Base-by-base conservation (phyloP, 1,140 invertebrate genomes). In the Galleria mellonella region DNA sequence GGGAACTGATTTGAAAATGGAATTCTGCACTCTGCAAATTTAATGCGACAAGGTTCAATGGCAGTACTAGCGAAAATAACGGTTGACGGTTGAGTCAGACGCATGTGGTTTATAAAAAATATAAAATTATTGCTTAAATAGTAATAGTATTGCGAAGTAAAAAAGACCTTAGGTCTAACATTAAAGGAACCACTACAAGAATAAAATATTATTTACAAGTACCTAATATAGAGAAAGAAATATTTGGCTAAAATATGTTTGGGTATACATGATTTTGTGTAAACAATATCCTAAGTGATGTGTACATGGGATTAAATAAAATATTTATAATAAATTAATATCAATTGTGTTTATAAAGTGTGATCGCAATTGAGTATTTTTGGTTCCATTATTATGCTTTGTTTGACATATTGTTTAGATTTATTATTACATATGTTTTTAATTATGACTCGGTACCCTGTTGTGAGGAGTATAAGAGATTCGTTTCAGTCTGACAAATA, bases 191-290 rank as follows among this genome's bases (percentile, higher is more conserved):
- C 54, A 67, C 73, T 83, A 81, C 74, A 73, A 77, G 71, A 78
- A 76, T 81, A 78, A 78, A 79, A 74, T 74, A 76, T 72, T 83
- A 81, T 81, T 72, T 81, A 83, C 76, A 81, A 57, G 69, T 70
- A 81, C 49, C 59, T 72, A 73, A 69, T 41, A 71, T 65, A 63
- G 72, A 67, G 57, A 81, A 83, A 63, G 62, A 77, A 81, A 77
- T 81, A 81, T 83, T 83, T 83, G 79, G 76, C 74, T 83, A 83
- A 76, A 73, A 73, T 69, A 70, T 70, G 51, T 69, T n/a, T 82
- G 78, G 72, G 72, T 74, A 72, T 77, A 83, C 62, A 72, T 73
- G 55, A 57, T 64, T 54, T 33, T 67, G 63, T 55, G 61, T 63
- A 62, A 67, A 72, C 66, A 64, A 64, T 64, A 74, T 61, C 61